Evolutionary conservation across 2,888 invertebrate species (phyloP).

Genomic region (Darwinula stevensoni): DNA sequence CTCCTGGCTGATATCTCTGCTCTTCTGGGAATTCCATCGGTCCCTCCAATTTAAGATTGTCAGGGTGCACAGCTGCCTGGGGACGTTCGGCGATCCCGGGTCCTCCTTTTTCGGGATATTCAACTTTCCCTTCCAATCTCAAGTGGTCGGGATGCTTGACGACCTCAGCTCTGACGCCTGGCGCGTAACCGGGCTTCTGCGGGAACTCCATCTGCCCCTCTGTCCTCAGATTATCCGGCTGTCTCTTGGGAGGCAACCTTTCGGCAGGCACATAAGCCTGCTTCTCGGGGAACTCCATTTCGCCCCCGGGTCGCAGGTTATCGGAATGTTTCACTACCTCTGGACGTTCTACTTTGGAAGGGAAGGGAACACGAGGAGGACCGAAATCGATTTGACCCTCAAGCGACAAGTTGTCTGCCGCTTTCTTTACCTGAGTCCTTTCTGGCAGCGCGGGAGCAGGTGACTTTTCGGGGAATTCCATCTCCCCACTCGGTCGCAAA

Average conservation of each 20-base stretch:
- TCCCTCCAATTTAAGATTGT: no score
- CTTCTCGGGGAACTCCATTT: constrained; percentile 15
- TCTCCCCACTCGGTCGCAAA: background rate
- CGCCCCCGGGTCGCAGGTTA: constrained; percentile 21
- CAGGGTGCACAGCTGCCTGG: no score
- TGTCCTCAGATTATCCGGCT: constrained; percentile 9
- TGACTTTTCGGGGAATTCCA: constrained; percentile 4
- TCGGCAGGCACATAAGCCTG: background rate
- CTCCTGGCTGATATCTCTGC: no score
- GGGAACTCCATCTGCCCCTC: constrained; percentile 7
- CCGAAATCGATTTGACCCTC: constrained; percentile 3
- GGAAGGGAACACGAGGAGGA: background rate
- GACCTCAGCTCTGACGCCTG: background rate
- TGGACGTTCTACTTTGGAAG: constrained; percentile 7
- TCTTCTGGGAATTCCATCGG: no score
- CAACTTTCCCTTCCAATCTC: no score
- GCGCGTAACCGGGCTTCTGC: background rate
- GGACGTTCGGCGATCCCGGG: no score
- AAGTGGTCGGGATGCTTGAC: background rate
- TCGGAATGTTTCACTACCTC: constrained; percentile 9
- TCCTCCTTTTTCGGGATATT: no score
- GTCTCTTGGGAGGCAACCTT: constrained; percentile 9
- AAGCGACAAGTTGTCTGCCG: constrained; percentile 19
- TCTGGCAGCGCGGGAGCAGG: no score
- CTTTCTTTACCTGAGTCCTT: no score